These are phyloP conservation scores for Macrosiphum euphorbiae DNA, from an alignment of 2,888 invertebrate species.

Conservation along the genomic window DNA sequence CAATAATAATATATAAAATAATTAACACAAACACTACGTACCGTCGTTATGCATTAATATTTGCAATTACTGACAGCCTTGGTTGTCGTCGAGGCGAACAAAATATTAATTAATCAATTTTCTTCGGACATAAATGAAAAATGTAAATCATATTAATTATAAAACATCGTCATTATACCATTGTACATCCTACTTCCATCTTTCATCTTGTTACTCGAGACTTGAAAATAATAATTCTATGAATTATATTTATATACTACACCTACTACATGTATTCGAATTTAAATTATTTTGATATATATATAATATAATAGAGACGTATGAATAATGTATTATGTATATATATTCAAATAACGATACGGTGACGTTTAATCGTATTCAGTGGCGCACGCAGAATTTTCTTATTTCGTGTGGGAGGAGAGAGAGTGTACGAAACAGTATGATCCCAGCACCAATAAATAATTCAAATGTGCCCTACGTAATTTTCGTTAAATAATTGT, in stretches of 20 bases:
- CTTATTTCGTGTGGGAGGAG: background rate
- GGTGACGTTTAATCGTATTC: background rate
- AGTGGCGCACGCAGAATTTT: background rate
- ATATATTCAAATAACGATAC: constrained; percentile 7
- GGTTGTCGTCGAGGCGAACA: background rate
- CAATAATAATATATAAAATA: background rate
- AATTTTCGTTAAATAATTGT: background rate
- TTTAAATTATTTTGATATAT: background rate
- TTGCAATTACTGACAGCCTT: background rate
- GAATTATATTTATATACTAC: background rate
- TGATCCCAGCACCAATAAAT: background rate
- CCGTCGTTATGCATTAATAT: background rate
- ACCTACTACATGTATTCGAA: background rate
- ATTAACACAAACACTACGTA: background rate
- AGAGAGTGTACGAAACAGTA: background rate
- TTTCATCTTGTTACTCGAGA: background rate
- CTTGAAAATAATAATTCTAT: constrained; percentile 13
- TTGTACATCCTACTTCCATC: background rate
- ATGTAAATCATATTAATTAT: background rate
- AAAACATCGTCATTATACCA: background rate
- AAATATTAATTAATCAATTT: background rate
- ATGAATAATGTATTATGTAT: constrained; percentile 12
- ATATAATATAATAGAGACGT: background rate
- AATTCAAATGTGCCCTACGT: background rate
- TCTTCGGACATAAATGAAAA: background rate